Base-by-base conservation (phyloP, 1,140 invertebrate genomes). In the Dysdera silvatica region DNA sequence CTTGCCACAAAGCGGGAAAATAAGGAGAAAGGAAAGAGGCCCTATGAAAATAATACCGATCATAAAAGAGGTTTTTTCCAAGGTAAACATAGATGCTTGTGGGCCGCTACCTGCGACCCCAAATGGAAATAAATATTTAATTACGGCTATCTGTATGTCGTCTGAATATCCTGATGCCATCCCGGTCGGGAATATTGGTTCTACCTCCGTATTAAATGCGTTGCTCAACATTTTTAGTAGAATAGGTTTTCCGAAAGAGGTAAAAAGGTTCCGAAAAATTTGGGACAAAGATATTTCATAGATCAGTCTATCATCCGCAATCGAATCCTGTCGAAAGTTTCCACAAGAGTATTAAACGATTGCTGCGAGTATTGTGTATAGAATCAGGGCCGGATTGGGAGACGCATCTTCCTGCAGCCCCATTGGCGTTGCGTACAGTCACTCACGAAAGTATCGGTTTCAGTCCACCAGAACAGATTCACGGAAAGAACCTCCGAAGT, bases 391-490 rank as follows among this genome's bases (percentile, higher is more conserved):
- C 2, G 14, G 35, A 61, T 10, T 61, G 48, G 26, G 26, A 61
- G 16, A 48, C 6, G 12, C n/a, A 18, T 20, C 35, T 60, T 14
- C 47, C 35, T n/a, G 2, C 23, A 31, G 24, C 26, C 1, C 32
- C 43, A 6, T 45, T 60, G 4, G 33, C 57, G 2, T 14, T 60
- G n/a, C 4, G 48, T 3, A 60, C 47, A 2, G 47, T 40, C 4
- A 60, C 23, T 2, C 58, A 60, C 4, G 48, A 52, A 52, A 51
- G 24, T 31, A 60, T 35, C 2, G 47, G 48, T 20, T 60, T 40
- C 12, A 29, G 3, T 3, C 58, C 33, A 2, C 24, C 57, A 20
- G 57, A 60, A 45, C 7, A 51, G 26, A 48, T 52, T 0, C 26
- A 60, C 16, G 58, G 58, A 16, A 52, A 52, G 24, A 60, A 51